Evolutionary conservation across 2,888 invertebrate species (phyloP), one percentile per base, ranked within the genome.

Genomic region (Diaperis boleti): DNA sequence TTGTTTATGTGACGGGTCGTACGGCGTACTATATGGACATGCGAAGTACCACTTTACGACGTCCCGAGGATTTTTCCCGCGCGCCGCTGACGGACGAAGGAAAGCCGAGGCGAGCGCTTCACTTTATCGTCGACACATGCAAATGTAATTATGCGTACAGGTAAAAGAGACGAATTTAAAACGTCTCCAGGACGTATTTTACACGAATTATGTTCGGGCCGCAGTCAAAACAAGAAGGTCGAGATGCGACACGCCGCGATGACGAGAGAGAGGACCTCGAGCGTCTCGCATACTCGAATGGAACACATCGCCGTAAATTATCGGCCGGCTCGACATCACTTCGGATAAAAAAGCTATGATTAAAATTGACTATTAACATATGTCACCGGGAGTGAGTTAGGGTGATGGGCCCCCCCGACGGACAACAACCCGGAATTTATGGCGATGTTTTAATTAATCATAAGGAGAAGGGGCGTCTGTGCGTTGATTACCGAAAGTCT

Each of bases 361-460:
- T 71, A 72, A 72, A 72, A 72, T 72, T 68, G 69, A 69, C 71
- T 70, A 72, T 71, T 71, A 70, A 70, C 72, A 70, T 72, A 71
- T 70, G 70, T 72, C 70, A 67, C 72, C 44, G 45, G 1, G 54
- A 35, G 47, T 61, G 55, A 61, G 33, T 61, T 61, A 61, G 35
- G 52, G 29, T 14, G 52, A 41, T 47, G 41, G 55, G 62, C 11
- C 65, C 72, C 72, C 70, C 72, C 62, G 54, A 62, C 62, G 71
- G 66, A 69, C 71, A 72, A 74, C 72, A 72, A 73, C 71, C 64
- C 65, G 69, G 66, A 73, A 75, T 74, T 75, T 75, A 74, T 73
- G 74, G 72, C 72, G 75, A 75, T 72, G 70, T 73, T 74, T 75
- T 75, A 75, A 75, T 75, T 75, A 75, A 74, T 73, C 75, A 75